A percentile compares a stretch with the other conserved stretches of the same genome.
phyloP scores from a whole-genome alignment of 2,113 vertebrate genomes.

The Pavo muticus region DNA sequence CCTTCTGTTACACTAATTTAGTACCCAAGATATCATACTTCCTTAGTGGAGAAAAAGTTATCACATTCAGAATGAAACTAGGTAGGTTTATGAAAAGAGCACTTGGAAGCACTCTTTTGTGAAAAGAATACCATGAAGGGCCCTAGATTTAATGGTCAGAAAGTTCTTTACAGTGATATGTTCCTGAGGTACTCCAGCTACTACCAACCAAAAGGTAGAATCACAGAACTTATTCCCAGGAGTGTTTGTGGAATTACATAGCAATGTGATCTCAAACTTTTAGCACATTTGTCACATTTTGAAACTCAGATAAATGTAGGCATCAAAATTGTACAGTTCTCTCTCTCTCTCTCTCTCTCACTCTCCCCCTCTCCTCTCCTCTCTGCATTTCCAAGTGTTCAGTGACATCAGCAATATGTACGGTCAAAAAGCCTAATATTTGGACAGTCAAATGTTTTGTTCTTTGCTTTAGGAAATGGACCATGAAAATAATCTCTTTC shows the following conservation, averaged over 20 bases:
- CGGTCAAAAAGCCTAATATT: slow-evolving; percentile 5
- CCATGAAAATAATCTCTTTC: slow-evolving; percentile 66
- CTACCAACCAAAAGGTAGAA: background rate
- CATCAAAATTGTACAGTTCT: background rate
- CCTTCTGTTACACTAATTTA: background rate
- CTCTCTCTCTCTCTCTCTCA: background rate
- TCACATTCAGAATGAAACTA: background rate
- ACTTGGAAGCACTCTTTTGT: background rate
- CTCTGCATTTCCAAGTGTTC: background rate
- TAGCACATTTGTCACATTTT: background rate
- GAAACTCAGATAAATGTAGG: background rate
- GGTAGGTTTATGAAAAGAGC: background rate
- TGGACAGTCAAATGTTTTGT: slow-evolving; percentile 36
- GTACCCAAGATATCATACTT: background rate
- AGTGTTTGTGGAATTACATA: background rate
- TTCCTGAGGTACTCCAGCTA: background rate
- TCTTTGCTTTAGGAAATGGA: slow-evolving; percentile 61
- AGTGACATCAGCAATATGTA: background rate
- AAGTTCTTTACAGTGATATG: background rate
- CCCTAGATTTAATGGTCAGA: background rate
- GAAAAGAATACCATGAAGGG: background rate
- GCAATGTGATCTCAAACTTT: background rate
- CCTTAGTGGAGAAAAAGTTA: background rate
- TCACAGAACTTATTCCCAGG: background rate
- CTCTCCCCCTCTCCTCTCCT: background rate